Evolutionary conservation across 1,140 invertebrate genomes (phyloP).

Genomic region (Papilio xuthus): DNA sequence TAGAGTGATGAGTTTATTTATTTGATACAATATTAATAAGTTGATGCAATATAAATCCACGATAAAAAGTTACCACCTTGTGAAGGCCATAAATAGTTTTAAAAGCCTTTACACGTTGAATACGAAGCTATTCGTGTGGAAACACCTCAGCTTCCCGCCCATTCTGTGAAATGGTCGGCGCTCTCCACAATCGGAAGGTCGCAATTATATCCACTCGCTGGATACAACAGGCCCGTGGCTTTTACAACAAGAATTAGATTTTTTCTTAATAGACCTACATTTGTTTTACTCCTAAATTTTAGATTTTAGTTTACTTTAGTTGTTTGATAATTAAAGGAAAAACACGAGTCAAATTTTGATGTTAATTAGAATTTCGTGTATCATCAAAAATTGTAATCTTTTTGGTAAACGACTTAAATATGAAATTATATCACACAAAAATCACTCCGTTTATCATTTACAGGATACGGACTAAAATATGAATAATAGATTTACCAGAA

Average conservation of each 20-base stretch:
- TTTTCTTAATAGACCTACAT: not conserved
- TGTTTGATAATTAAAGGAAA: not conserved
- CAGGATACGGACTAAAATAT: too few species aligned
- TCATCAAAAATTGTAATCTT: too few species aligned
- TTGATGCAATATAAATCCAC: not conserved
- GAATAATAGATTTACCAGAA: too few species aligned
- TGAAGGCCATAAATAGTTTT: not conserved
- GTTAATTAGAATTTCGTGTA: too few species aligned
- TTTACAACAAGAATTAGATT: constrained; percentile 31
- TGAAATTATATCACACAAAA: too few species aligned
- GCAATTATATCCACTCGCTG: constrained; percentile 54
- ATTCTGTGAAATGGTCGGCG: constrained; percentile 46
- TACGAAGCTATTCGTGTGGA: constrained; percentile 35
- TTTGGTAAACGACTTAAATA: too few species aligned
- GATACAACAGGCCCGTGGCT: constrained; percentile 41
- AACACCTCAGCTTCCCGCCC: constrained; percentile 44
- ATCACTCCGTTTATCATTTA: too few species aligned
- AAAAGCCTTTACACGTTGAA: constrained; percentile 2
- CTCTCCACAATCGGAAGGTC: constrained; percentile 51
- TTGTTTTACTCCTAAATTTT: not conserved
- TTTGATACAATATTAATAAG: too few species aligned
- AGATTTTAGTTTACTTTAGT: not conserved
- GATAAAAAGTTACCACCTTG: not conserved
- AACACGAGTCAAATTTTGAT: too few species aligned
- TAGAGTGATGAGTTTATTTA: too few species aligned